phyloP scores from a whole-genome alignment of 2,797 vertebrate genomes.

The Salarias fasciatus region DNA sequence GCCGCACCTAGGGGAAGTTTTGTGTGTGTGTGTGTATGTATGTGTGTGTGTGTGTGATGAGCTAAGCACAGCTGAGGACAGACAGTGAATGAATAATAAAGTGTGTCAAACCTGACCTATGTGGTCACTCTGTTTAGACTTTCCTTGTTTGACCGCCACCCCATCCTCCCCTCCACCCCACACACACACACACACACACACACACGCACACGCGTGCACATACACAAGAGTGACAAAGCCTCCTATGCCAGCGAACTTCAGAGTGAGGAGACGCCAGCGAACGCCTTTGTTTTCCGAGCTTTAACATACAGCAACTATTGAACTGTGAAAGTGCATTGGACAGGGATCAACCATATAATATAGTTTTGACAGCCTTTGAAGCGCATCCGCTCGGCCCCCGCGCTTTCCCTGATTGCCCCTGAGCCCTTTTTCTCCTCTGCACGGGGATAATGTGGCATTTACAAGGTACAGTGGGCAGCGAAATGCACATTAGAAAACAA shows the following conservation, averaged over 20 bases:
- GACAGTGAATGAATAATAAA: constrained; percentile 79
- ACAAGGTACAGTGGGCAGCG: constrained; percentile 77
- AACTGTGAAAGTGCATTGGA: constrained; percentile 76
- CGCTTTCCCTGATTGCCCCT: constrained; percentile 68
- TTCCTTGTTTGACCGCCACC: constrained; percentile 55
- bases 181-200: constrained; percentile 29
- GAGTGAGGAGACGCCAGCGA: constrained; percentile 43
- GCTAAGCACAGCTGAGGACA: constrained; percentile 74
- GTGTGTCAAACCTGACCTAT: constrained; percentile 79
- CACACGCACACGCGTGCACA: constrained; percentile 1
- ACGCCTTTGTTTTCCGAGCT: constrained; percentile 60
- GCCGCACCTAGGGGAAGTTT: constrained; percentile 68
- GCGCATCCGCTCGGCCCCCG: constrained; percentile 60
- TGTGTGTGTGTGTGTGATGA: constrained; percentile 58
- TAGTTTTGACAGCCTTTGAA: constrained; percentile 75
- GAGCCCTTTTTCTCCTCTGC: constrained; percentile 70
- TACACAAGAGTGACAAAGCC: constrained; percentile 36
- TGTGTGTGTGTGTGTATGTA: constrained; percentile 15
- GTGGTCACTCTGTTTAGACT: constrained; percentile 73
- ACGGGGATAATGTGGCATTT: constrained; percentile 74
- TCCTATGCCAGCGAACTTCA: constrained; percentile 55
- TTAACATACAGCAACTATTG: constrained; percentile 63
- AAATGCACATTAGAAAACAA: constrained; percentile 71
- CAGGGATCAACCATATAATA: constrained; percentile 74
- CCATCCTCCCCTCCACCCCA: constrained; percentile 14